These are phyloP conservation scores for Eubucco bourcierii DNA, from an alignment of 2,113 vertebrate species.

Conservation along the genomic window DNA sequence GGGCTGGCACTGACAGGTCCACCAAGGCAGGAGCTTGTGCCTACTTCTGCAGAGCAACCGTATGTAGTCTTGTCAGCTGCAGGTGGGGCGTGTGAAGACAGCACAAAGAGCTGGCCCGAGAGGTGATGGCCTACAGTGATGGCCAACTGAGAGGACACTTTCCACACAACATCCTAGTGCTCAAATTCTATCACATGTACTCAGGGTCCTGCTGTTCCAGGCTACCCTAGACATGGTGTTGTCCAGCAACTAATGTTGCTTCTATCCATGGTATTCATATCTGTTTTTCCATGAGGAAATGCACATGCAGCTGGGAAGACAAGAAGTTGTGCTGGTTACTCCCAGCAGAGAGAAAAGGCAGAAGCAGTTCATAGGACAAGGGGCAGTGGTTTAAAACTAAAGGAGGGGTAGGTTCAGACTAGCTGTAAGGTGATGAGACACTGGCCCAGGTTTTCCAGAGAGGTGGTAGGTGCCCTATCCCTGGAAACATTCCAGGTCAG, in stretches of 20 bases:
- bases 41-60: background rate
- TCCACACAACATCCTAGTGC: too few species aligned
- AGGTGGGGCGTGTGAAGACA: rapidly evolving
- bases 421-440: background rate
- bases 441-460: background rate
- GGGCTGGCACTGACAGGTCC: background rate
- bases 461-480: background rate
- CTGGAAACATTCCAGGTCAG: background rate
- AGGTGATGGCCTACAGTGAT: background rate
- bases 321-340: background rate
- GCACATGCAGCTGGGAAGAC: background rate
- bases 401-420: background rate
- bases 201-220: background rate
- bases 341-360: background rate
- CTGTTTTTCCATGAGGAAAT: background rate
- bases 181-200: too few species aligned
- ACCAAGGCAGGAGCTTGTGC: background rate
- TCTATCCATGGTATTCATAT: background rate
- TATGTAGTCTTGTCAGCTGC: background rate
- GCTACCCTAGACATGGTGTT: too few species aligned
- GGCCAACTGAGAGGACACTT: background rate
- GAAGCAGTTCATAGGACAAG: background rate
- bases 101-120: background rate
- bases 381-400: background rate
- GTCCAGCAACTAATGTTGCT: rapidly evolving